Base-by-base conservation (phyloP, 2,888 invertebrate genomes). In the Cheilosia scutellata region DNA sequence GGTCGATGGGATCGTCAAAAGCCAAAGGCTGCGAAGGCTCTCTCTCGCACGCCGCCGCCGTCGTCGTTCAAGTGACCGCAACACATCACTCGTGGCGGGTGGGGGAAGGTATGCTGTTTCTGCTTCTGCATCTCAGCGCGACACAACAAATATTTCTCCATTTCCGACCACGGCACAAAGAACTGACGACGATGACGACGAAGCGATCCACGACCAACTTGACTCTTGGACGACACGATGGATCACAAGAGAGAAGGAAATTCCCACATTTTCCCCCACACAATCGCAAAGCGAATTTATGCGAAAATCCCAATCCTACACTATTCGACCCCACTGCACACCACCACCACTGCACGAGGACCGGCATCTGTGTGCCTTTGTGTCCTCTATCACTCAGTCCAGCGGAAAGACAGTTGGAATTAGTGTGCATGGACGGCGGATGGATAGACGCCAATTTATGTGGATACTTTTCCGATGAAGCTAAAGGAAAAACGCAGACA, bases 381-480 rank as follows among this genome's bases (percentile, higher is more conserved):
- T 63, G 63, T 75, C 79, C 70, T 71, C 84, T 65, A 71, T 66
- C 65, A 68, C 55, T 79, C 79, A 74, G 55, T 2, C 25, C 57
- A 55, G 37, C 25, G 51, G 53, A 76, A 29, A 57, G 84, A 75
- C 75, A 80, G 71, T 62, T 68, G 57, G 66, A 84, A 84, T 84
- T 75, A 75, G 80, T 71, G 57, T 6, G 7, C 82, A 82, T 55
- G 78, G 66, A 72, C 66, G 58, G 40, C 77, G 58, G 82, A 86
- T 77, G 86, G 76, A 82, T 86, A 77, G 82, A 86, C 71, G 86
- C 72, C 86, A 86, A 86, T 82, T 86, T 76, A 76, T 82, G 65
- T 75, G 74, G 20, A 63, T 72, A 62, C 66, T 77, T 82, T 82
- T 72, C 71, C 71, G 25, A 58, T 9, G 65, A 82, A 82, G 68